Percentiles rank a stretch among this genome's conserved stretches.
phyloP scores from a whole-genome alignment of 1,140 invertebrate species.

The Cephus cinctus region DNA sequence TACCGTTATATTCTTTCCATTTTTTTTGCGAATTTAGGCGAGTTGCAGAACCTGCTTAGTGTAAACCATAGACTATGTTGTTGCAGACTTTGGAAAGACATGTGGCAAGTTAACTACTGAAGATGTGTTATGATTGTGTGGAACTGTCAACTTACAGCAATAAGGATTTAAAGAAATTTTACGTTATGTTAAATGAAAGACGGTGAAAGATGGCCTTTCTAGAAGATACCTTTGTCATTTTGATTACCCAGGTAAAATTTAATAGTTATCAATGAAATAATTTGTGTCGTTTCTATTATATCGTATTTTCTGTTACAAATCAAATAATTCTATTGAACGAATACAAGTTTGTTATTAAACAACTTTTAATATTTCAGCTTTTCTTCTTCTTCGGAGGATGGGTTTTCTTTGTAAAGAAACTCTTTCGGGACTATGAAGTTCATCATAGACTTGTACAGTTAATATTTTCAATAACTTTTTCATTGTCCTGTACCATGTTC shows the following conservation, averaged over 20 bases:
- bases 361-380: constrained; percentile 65
- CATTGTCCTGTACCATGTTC: constrained; percentile 98
- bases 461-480: constrained; percentile 96
- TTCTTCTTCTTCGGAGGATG: constrained; percentile 96
- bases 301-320: constrained; percentile 8
- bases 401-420: constrained; percentile 98
- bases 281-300: constrained; percentile 5
- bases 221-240: constrained; percentile 68
- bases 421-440: constrained; percentile 98
- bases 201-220: constrained; percentile 66
- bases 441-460: constrained; percentile 91
- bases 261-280: constrained; percentile 5
- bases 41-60: too few relatives aligned
- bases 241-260: constrained; percentile 65
- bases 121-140: too few relatives aligned
- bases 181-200: too few relatives aligned
- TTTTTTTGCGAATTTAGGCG: too few relatives aligned
- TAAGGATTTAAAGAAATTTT: too few relatives aligned
- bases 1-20: too few relatives aligned
- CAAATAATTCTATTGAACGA: constrained; percentile 10
- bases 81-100: too few relatives aligned
- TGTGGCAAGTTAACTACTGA: too few relatives aligned
- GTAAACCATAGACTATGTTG: too few relatives aligned
- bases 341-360: constrained; percentile 15
- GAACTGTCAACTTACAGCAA: too few relatives aligned